Evolutionary conservation across 1,140 invertebrate species (phyloP).

Genomic region (Zaprionus inermis): DNA sequence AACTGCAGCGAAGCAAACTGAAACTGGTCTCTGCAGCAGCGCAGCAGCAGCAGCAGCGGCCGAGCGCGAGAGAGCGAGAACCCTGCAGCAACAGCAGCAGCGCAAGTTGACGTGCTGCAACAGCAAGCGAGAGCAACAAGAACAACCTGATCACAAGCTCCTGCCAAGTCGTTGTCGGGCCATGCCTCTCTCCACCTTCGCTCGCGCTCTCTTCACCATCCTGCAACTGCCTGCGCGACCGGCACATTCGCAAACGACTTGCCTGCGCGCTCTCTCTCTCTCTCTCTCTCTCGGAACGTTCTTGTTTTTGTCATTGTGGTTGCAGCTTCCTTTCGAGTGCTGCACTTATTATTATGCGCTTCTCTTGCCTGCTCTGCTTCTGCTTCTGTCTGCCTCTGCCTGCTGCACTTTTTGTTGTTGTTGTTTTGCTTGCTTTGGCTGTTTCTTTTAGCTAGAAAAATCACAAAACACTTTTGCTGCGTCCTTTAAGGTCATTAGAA

Average conservation of each 20-base stretch:
- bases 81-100: conserved; percentile 5
- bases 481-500: conserved; percentile 79
- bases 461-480: conserved; percentile 67
- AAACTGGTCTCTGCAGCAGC: conserved; percentile 68
- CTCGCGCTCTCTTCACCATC: background rate
- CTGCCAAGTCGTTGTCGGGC: conserved; percentile 8
- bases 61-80: conserved; percentile 9
- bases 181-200: background rate
- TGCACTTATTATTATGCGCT: conserved; percentile 75
- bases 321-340: conserved; percentile 44
- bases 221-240: conserved; percentile 1
- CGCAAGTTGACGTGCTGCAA: background rate
- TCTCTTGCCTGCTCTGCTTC: conserved; percentile 48
- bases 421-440: conserved; percentile 29
- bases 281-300: conserved; percentile 17
- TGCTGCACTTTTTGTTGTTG: conserved; percentile 4
- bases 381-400: conserved; percentile 36
- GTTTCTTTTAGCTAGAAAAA: conserved; percentile 63
- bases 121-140: conserved; percentile 48
- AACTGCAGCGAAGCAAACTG: conserved; percentile 65
- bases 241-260: conserved; percentile 75
- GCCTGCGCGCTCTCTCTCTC: conserved; percentile 25
- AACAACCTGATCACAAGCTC: conserved; percentile 36
- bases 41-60: background rate
- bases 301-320: conserved; percentile 28